Percentiles rank a stretch among this genome's conserved stretches.
phyloP scores from a whole-genome alignment of 2,113 vertebrate genomes.

The Brachypteracias leptosomus region DNA sequence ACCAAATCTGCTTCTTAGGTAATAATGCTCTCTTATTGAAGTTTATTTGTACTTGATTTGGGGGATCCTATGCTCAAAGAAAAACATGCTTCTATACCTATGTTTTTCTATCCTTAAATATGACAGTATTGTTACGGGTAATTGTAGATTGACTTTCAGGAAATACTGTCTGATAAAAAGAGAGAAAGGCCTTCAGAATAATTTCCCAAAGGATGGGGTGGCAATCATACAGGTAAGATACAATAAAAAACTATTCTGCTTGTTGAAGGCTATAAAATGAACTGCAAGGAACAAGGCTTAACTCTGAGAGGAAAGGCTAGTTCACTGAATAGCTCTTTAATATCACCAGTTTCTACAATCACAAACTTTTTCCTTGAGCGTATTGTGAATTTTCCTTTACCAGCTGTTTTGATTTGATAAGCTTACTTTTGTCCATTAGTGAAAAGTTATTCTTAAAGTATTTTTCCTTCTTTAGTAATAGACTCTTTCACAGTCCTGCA shows the following conservation, averaged over 20 bases:
- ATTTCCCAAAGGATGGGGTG: background rate
- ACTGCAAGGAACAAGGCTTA: background rate
- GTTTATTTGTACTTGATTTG: conserved; percentile 20
- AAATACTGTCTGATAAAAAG: background rate
- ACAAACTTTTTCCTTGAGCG: background rate
- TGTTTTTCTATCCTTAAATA: background rate
- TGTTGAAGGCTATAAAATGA: background rate
- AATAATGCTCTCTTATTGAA: background rate
- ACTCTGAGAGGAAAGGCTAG: background rate
- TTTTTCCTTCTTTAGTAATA: background rate
- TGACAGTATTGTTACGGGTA: background rate
- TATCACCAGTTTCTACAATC: background rate
- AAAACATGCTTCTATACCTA: background rate
- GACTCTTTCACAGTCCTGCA: background rate
- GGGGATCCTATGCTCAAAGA: background rate
- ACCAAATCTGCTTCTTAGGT: conserved; percentile 26
- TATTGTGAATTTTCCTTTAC: background rate
- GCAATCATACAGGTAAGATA: background rate
- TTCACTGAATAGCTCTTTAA: background rate
- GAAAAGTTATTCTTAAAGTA: background rate
- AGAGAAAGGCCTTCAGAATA: background rate
- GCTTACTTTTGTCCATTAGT: background rate
- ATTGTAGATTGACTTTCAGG: background rate
- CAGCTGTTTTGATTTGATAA: background rate
- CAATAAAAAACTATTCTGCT: background rate